Evolutionary conservation across 2,797 vertebrate species (phyloP).

Genomic region (Xenopus petersii): DNA sequence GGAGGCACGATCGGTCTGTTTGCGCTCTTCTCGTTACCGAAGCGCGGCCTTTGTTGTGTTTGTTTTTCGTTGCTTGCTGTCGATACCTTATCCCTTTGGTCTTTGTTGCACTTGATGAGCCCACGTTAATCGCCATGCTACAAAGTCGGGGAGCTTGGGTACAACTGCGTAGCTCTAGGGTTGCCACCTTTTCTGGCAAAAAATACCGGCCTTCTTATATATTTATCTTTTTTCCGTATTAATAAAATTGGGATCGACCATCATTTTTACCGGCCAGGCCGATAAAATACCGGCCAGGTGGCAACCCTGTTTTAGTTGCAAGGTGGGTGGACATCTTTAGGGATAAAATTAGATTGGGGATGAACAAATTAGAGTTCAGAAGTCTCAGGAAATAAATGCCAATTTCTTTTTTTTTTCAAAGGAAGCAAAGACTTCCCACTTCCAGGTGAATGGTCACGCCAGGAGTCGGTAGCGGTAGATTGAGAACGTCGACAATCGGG

Average conservation of each 20-base stretch:
- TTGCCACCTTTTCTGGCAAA: no score
- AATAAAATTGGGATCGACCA: no score
- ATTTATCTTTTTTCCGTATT: no score
- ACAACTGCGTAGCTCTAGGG: no score
- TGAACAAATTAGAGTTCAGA: slow-evolving; percentile 2
- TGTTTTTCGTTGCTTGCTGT: no score
- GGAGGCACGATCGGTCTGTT: neutral
- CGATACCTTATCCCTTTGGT: neutral
- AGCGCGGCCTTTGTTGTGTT: neutral
- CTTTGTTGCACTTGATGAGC: neutral
- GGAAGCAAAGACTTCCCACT: slow-evolving; percentile 90
- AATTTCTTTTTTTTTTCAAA: slow-evolving; percentile 61
- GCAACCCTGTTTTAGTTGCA: no score
- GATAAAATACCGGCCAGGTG: no score
- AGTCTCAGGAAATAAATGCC: slow-evolving; percentile 14
- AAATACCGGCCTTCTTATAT: no score
- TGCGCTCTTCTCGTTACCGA: neutral
- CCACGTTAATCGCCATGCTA: no score
- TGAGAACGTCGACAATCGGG: slow-evolving; percentile 81
- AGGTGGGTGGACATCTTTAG: no score
- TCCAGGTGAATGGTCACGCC: slow-evolving; percentile 84
- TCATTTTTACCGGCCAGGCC: no score
- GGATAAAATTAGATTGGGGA: neutral
- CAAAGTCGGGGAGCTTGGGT: no score
- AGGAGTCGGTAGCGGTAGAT: slow-evolving; percentile 72